These are phyloP conservation scores for Coenonympha arcania DNA, from an alignment of 2,888 invertebrate genomes.

Conservation along the genomic window DNA sequence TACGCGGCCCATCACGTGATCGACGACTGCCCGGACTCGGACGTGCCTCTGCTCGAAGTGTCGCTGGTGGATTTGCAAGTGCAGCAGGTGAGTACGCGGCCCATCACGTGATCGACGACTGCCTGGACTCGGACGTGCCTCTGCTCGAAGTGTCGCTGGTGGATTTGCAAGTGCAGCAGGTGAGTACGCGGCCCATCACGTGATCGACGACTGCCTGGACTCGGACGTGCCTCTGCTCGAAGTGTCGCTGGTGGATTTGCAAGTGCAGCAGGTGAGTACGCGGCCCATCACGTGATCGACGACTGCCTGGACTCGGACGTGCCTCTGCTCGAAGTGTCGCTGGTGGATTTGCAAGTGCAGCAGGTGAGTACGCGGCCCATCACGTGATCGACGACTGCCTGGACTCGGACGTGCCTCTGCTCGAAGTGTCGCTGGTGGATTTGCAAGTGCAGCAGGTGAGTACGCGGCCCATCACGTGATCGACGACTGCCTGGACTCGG, in stretches of 20 bases:
- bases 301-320: conserved; percentile 98
- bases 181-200: conserved; percentile 55
- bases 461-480: conserved; percentile 85
- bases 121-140: conserved; percentile 96
- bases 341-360: conserved; percentile 78
- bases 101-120: conserved; percentile 98
- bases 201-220: conserved; percentile 98
- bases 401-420: conserved; percentile 95
- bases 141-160: conserved; percentile 85
- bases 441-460: conserved; percentile 73
- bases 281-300: conserved; percentile 96
- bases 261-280: conserved; percentile 64
- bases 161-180: conserved; percentile 76
- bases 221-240: conserved; percentile 96
- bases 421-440: conserved; percentile 85
- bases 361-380: conserved; percentile 52
- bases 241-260: conserved; percentile 80
- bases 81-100: conserved; percentile 55
- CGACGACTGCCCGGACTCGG: conserved; percentile 97
- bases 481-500: conserved; percentile 97
- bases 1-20: conserved; percentile 85
- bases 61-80: conserved; percentile 79
- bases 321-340: conserved; percentile 88
- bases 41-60: conserved; percentile 93
- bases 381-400: conserved; percentile 97